Evolutionary conservation across 2,113 vertebrate genomes (phyloP), one percentile per base, ranked within the genome.

Genomic region (Cepphus grylle): DNA sequence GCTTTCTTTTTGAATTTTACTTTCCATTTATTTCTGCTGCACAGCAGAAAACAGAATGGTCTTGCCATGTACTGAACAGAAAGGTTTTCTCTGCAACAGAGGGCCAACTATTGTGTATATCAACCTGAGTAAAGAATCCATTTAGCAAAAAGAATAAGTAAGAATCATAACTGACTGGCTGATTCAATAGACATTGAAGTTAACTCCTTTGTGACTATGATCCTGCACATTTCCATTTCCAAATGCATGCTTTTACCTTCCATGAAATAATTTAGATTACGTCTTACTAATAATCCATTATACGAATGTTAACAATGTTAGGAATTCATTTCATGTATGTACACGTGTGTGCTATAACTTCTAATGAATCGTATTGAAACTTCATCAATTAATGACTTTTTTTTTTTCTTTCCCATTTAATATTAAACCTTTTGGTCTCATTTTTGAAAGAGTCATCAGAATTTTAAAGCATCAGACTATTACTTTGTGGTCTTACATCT

Each of bases 81-180:
- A 66, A 69, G 56, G 9, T 74, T 84, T 79, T 62, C 63, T 79
- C 12, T 58, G 62, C 42, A 38, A 72, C 58, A 73, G 22, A 62
- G 42, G 66, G 42, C 25, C 62, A 80, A 36, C 23, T 76, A 49
- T 42, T 89, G 38, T 5, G 0, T 49, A 53, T 74, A 63, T 82
- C 52, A 61, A 87, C 12, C 49, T 82, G 70, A 94, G 42, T 87
- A 94, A 94, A 77, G 5, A 94, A 81, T 56, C 40, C 26, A 62
- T 59, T 94, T 91, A 95, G 38, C 65, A 90, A 94, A 91, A 93
- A 55, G 61, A 81, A 95, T 90, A 96, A 97, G 96, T 90, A 96
- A 84, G 52, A 84, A 81, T 94, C 55, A 82, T 86, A 95, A 95
- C 91, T 84, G 83, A 94, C 52, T 76, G 52, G 16, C 29, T 67